phyloP scores from a whole-genome alignment of 2,113 vertebrate genomes.

The Ictalurus furcatus region DNA sequence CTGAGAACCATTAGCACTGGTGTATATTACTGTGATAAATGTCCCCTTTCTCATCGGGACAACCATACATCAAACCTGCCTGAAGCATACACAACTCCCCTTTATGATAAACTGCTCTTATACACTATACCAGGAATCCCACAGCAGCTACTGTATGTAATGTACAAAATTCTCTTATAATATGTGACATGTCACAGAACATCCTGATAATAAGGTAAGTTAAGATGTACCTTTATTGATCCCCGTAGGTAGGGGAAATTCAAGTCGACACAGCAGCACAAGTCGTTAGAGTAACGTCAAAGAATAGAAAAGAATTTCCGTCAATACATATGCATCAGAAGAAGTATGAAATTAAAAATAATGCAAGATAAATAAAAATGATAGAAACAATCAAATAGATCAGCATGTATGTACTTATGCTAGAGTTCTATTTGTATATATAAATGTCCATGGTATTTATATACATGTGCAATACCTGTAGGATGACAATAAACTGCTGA shows the following conservation, averaged over 20 bases:
- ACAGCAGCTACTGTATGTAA: background rate
- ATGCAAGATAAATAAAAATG: background rate
- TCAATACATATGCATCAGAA: no score
- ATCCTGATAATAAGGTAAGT: background rate
- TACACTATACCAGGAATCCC: background rate
- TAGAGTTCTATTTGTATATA: no score
- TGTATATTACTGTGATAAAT: constrained; percentile 85
- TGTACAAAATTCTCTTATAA: background rate
- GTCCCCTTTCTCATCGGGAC: constrained; percentile 74
- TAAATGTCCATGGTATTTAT: no score
- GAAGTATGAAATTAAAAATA: no score
- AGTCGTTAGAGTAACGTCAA: no score
- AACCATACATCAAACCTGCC: constrained; percentile 82
- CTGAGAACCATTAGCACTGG: constrained; percentile 79
- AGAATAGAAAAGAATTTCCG: background rate
- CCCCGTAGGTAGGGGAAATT: no score
- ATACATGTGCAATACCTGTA: no score
- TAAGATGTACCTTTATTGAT: no score
- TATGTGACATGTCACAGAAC: background rate
- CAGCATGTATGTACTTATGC: no score
- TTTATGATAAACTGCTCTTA: constrained; percentile 75
- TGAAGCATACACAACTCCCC: constrained; percentile 68
- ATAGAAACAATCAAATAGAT: no score
- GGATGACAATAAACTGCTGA: no score
- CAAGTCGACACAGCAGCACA: no score